Conservation (phyloP, 2,113 vertebrate species). For the Cyphomyrus plagiostoma region DNA sequence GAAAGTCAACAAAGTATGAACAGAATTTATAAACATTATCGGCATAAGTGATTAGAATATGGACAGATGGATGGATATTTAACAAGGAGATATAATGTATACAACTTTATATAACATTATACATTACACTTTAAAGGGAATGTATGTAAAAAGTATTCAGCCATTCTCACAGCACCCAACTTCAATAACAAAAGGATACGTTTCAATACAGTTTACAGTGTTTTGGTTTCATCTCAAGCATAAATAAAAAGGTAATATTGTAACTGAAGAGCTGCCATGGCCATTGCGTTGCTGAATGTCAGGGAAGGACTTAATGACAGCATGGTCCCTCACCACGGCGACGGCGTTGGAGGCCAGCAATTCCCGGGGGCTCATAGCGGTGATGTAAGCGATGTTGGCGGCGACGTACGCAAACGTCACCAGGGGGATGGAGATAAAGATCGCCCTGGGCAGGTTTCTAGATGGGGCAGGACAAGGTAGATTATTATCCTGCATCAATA, state of each 20-base stretch:
- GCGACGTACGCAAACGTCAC: conserved; percentile 77
- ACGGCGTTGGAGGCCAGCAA: conserved; percentile 74
- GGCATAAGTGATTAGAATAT: background rate
- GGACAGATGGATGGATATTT: background rate
- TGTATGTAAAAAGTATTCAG: background rate
- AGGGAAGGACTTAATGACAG: background rate
- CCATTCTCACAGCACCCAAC: background rate
- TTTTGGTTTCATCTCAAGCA: background rate
- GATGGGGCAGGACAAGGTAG: background rate
- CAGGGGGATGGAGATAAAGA: conserved; percentile 79
- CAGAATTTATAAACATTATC: background rate
- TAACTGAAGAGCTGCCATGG: background rate
- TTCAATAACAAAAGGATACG: background rate
- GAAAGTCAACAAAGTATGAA: background rate
- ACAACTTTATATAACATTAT: background rate
- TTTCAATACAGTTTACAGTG: background rate
- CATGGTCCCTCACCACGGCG: conserved; percentile 64
- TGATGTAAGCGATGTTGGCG: conserved; percentile 73
- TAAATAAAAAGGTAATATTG: background rate
- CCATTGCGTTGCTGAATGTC: too few relatives aligned
- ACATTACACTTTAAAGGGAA: background rate
- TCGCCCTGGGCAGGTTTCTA: conserved; percentile 75
- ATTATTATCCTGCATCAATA: background rate
- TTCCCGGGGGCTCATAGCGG: conserved; percentile 75
- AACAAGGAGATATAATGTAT: background rate